A percentile compares a stretch with the other conserved stretches of the same genome.
Conservation (phyloP, 2,113 vertebrate species). For the Aptenodytes forsteri region DNA sequence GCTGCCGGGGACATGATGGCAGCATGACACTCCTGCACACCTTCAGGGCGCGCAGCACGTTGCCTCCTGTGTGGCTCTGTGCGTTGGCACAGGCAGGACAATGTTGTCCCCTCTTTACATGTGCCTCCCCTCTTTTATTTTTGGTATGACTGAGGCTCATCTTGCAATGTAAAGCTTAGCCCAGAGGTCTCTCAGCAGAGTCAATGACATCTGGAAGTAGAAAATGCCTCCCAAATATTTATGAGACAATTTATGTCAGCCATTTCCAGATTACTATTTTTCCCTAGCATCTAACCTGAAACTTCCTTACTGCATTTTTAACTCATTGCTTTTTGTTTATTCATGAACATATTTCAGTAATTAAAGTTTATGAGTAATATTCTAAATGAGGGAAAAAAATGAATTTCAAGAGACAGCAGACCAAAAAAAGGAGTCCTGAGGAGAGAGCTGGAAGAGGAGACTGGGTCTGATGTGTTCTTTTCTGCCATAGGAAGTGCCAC, state of each 20-base stretch:
- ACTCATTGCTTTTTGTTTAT: neutral
- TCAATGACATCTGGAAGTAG: conserved; percentile 46
- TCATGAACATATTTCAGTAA: neutral
- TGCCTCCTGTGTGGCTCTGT: neutral
- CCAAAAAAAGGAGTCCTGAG: neutral
- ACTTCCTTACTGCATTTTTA: conserved; percentile 19
- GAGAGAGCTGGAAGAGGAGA: neutral
- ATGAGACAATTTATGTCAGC: neutral
- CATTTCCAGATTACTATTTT: conserved; percentile 25
- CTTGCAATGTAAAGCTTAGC: neutral
- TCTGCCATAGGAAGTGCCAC: conserved; percentile 1
- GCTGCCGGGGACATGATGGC: accelerated
- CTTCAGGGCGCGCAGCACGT: neutral
- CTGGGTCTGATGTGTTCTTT: neutral
- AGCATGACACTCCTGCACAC: neutral
- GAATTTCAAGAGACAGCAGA: neutral
- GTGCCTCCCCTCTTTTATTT: neutral
- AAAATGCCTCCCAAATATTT: conserved; percentile 52
- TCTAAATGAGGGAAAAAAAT: neutral
- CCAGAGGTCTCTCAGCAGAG: neutral
- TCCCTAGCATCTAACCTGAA: neutral
- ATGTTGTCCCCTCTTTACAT: neutral
- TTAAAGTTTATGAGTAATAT: conserved; percentile 22
- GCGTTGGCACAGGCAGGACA: neutral
- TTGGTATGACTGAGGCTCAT: neutral